A percentile compares a stretch with the other conserved stretches of the same genome.
Evolutionary conservation across 2,113 vertebrate species (phyloP).

Genomic region (Pelodiscus sinensis): DNA sequence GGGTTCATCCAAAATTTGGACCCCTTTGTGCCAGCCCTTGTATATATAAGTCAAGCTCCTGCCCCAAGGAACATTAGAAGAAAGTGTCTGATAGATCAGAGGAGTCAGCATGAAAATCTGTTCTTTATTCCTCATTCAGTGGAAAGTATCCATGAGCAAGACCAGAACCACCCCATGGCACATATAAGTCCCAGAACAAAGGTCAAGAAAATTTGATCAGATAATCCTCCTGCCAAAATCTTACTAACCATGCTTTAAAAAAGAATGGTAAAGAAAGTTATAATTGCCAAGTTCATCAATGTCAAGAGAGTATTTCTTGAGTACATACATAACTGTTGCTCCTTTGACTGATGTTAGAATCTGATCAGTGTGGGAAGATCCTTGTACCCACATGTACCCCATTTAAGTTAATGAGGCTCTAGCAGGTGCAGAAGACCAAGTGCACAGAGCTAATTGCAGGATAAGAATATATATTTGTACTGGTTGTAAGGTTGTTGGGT

Average conservation of each 20-base stretch:
- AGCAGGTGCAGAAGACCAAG: neutral
- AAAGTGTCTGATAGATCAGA: neutral
- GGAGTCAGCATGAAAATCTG: neutral
- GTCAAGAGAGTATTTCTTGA: neutral
- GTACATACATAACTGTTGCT: neutral
- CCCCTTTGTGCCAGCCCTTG: neutral
- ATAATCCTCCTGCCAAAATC: neutral
- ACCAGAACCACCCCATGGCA: neutral
- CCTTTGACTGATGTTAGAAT: neutral
- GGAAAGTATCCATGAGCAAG: neutral
- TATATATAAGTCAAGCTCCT: rapidly evolving
- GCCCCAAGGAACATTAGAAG: neutral
- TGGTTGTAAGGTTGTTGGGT: neutral
- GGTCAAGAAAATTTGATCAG: neutral
- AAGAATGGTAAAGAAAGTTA: neutral
- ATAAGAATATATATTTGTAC: neutral
- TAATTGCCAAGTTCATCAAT: neutral
- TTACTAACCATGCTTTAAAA: neutral
- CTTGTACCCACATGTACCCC: rapidly evolving
- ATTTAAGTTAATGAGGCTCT: neutral
- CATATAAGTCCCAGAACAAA: neutral
- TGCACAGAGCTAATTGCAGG: neutral
- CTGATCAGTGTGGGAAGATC: neutral
- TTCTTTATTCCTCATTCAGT: neutral
- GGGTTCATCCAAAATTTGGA: neutral